These are phyloP conservation scores for Clarias gariepinus DNA, from an alignment of 2,113 vertebrate species.

Conservation along the genomic window DNA sequence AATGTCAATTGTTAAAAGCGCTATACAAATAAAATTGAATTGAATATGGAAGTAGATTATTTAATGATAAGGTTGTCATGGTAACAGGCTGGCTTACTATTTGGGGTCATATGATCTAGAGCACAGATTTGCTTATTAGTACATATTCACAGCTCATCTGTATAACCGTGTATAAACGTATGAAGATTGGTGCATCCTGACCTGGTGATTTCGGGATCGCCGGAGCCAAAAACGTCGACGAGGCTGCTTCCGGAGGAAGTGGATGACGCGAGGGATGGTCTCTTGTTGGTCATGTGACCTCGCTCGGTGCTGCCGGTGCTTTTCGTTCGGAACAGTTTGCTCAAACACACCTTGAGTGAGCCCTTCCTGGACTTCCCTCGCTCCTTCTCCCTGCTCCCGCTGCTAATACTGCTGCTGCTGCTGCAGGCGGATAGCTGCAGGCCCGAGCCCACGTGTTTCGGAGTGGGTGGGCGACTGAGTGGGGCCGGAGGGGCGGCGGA, in stretches of 20 bases:
- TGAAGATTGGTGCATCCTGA: conserved; percentile 55
- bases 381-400: conserved; percentile 38
- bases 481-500: conserved; percentile 36
- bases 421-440: conserved; percentile 42
- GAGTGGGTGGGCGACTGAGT: conserved; percentile 67
- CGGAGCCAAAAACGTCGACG: conserved; percentile 78
- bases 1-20: too few relatives aligned
- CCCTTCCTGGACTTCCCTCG: conserved; percentile 72
- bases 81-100: not conserved
- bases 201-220: conserved; percentile 79
- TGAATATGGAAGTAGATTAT: too few relatives aligned
- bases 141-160: not conserved
- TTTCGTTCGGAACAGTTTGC: conserved; percentile 85
- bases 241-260: conserved; percentile 80
- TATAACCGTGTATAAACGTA: not conserved
- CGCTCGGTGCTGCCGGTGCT: conserved; percentile 75
- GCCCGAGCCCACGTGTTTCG: conserved; percentile 52
- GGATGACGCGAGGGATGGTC: conserved; percentile 74
- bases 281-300: conserved; percentile 66
- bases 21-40: too few relatives aligned
- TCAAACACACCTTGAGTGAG: conserved; percentile 82
- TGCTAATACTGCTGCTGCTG: conserved; percentile 54
- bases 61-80: not conserved
- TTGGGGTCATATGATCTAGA: not conserved
- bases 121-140: not conserved